These are phyloP conservation scores for Ptilodon capucinus DNA, from an alignment of 2,888 invertebrate species.

Conservation along the genomic window DNA sequence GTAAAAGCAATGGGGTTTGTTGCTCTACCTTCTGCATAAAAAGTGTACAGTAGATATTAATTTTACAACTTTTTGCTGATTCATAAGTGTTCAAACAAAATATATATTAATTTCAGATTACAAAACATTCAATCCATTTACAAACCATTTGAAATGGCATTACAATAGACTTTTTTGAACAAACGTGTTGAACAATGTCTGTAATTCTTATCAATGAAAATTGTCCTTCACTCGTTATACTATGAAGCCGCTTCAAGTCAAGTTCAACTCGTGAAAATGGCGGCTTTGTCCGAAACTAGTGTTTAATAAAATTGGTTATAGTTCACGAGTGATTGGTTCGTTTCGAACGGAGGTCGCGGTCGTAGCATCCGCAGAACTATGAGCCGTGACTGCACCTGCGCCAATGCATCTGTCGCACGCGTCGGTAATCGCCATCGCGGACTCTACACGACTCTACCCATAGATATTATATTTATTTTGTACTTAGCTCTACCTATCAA, in stretches of 20 bases:
- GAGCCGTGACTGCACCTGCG: conserved; percentile 67
- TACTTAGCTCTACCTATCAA: conserved; percentile 5
- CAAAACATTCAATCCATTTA: no score
- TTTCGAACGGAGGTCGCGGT: conserved; percentile 19
- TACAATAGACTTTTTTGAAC: no score
- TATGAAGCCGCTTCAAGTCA: background rate
- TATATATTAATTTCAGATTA: no score
- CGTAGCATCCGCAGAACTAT: conserved; percentile 26
- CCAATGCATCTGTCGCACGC: conserved; percentile 66
- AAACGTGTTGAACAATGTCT: background rate
- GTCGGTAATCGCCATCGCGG: conserved; percentile 43
- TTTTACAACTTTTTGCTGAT: no score
- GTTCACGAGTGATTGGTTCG: conserved; percentile 40
- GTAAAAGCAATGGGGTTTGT: no score
- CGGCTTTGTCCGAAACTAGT: background rate
- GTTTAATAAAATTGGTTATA: conserved; percentile 31
- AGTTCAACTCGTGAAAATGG: background rate
- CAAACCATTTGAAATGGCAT: no score
- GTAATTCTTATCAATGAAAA: background rate
- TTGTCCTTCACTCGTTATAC: background rate
- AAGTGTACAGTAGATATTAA: no score
- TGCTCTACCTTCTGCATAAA: no score
- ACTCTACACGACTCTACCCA: no score
- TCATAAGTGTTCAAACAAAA: no score
- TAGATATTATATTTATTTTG: no score